Evolutionary conservation across 2,888 invertebrate genomes (phyloP), one percentile per base, ranked within the genome.

Genomic region (Brachypalpus laphriformis): DNA sequence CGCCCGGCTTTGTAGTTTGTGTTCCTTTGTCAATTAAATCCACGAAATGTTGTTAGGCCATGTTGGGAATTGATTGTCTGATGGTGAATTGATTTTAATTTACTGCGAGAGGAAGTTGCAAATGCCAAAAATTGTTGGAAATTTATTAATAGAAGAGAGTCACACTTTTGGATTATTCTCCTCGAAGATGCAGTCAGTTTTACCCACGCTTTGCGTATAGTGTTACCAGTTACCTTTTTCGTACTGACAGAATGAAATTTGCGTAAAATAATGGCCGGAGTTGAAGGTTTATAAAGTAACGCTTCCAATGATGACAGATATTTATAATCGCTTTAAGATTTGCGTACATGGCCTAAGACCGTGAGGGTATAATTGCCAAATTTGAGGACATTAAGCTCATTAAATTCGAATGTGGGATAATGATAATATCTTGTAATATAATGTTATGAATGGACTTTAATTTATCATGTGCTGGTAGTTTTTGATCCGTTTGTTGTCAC

Each of bases 31-130:
- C 65, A 72, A 65, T 80, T 72, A 80, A 80, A 51, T 45, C 28
- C 25, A 63, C 6, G 47, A 28, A 54, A 47, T 49, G 34, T 59
- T 47, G 59, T 20, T 25, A 49, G 25, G 61, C 81, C 68, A 54
- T 59, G 40, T 74, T 74, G n/a, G 80, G 74, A 56, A 45, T 65
- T 51, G 63, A 59, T 71, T 72, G 37, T 61, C 51, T 51, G 1
- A 34, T 34, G 28, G 42, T 16, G 14, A 51, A 63, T 71, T 70
- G 61, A 20, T 56, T 47, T 56, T 57, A 49, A 65, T 59, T 65
- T 49, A 51, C 18, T 22, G 34, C 14, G 25, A 20, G 56, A 74
- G 80, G 81, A 81, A 81, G 74, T 81, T 42, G 56, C 8, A 47
- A 65, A 49, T 47, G 37, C 74, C 74, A 49, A 59, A 63, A 54